Base-by-base conservation (phyloP, 2,113 vertebrate species). In the Papio anubis region DNA sequence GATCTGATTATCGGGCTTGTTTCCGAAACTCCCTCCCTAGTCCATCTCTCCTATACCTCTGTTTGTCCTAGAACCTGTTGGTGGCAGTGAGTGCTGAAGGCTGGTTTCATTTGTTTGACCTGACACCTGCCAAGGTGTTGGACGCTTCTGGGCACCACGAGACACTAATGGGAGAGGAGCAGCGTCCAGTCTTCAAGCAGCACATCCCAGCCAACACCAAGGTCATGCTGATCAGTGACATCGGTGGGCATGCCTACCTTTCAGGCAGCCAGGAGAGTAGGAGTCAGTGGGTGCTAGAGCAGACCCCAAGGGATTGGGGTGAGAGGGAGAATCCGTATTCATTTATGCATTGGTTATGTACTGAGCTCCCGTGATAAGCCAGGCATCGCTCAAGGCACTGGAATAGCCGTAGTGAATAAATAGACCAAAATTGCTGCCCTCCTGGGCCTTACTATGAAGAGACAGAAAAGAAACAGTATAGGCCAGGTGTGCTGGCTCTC, bases 191-290 rank as follows among this genome's bases (percentile, higher is more conserved):
- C 90, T 99, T 99, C 98, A 99, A 99, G 81, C 99, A 99, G 93
- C 99, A 99, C 92, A 99, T 99, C 88, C 99, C 99, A 2, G 99
- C 99, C 98, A 99, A 99, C 98, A 99, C 99, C 93, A 99, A 99
- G 98, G 99, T 99, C 97, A 99, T 99, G 98, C 99, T 99, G 92
- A 99, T 99, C 95, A 99, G 99, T 95, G 99, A 99, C 86, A 99
- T 99, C 9, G 99, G 99, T 99, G 98, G 98, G 98, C 64, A 13
- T 8, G 20, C 21, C 93, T 32, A 8, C n/a, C 87, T 84, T 48
- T 50, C 48, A 59, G 83, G 40, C 72, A 59, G 52, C 66, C 23
- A 4, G 48, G 48, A 38, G 8, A 45, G 14, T 14, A 38, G 76
- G 81, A 73, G 14, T 85, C 76, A 35, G 27, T 35, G 27, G 84